Base-by-base conservation (phyloP, 1,140 invertebrate genomes). In the Cydia amplana region DNA sequence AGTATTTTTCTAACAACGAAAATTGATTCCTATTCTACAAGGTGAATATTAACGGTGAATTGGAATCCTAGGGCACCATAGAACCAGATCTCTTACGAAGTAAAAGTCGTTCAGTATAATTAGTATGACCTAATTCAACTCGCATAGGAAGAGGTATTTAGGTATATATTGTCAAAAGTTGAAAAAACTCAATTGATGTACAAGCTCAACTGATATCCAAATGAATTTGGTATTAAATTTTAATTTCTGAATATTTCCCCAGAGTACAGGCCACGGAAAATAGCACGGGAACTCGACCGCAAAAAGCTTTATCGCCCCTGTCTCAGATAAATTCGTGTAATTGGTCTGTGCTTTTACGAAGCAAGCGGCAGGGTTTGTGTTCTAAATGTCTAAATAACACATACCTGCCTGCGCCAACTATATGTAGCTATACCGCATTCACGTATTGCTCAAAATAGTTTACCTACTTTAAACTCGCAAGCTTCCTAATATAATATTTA, bases 321-420 rank as follows among this genome's bases (percentile, higher is more conserved):
- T 36, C 32, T 20, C n/a, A 70, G 65, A 70, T 18, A 36, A 70
- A 70, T 36, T 36, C 28, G 32, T 36, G 28, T 36, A 36, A 28
- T 65, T 65, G 23, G 63, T 12, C 32, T 36, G 65, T 70, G 65
- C 28, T 70, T 70, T 70, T 70, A 70, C 65, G 28, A 18, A 70
- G 65, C 25, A 70, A n/a, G 65, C 65, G n/a, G 65, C 65, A 43
- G 10, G 65, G 16, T 70, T 36, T 40, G 65, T 18, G 32, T 70
- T 70, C 65, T 18, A 70, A 70, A 70, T 70, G 32, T 36, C 32
- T 60, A 60, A 60, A 60, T 60, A 51, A 23, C 9, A 60, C 18
- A 60, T 23, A 60, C 20, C 10, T 23, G 55, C 9, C 0, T 20
- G 55, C 10, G 10, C 55, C 55, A 60, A 60, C 20, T 20, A 23